A percentile compares a stretch with the other conserved stretches of the same genome.
These are phyloP conservation scores for Lanius collurio DNA, from an alignment of 2,113 vertebrate genomes.

Conservation along the genomic window DNA sequence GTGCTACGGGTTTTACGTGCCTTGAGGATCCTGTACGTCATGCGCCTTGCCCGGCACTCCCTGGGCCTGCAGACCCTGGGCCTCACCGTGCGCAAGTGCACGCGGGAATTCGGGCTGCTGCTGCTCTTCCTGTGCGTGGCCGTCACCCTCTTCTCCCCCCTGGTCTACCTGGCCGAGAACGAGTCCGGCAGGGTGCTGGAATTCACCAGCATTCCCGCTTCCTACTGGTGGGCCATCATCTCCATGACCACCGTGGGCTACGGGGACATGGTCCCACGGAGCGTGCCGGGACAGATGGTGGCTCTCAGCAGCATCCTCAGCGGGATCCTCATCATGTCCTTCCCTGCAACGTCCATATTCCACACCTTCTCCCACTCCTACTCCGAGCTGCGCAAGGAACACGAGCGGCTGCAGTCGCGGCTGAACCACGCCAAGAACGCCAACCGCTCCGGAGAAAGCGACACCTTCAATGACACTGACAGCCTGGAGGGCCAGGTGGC, in stretches of 20 bases:
- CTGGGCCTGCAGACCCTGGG: constrained; percentile 95
- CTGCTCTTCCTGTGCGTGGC: constrained; percentile 94
- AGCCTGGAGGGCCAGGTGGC: constrained; percentile 43
- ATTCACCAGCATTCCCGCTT: constrained; percentile 96
- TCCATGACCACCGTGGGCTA: constrained; percentile 99
- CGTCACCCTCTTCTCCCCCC: constrained; percentile 92
- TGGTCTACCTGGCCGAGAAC: constrained; percentile 95
- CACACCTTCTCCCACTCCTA: constrained; percentile 98
- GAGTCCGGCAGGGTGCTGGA: constrained; percentile 90
- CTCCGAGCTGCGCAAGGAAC: constrained; percentile 90
- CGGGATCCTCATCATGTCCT: constrained; percentile 98
- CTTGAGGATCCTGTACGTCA: constrained; percentile 93
- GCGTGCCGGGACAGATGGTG: constrained; percentile 95
- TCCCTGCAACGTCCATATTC: constrained; percentile 97
- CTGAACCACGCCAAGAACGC: constrained; percentile 30
- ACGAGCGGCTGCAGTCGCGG: constrained; percentile 80
- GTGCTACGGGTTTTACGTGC: constrained; percentile 91
- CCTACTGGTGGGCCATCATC: constrained; percentile 99
- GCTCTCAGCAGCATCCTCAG: constrained; percentile 97
- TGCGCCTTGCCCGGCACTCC: constrained; percentile 95
- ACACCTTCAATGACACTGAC: constrained; percentile 63
- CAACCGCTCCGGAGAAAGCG: neutral
- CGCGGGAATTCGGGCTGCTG: constrained; percentile 91
- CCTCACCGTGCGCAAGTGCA: constrained; percentile 88
- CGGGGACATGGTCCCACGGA: constrained; percentile 93